These are phyloP conservation scores for Colletes gigas DNA, from an alignment of 1,140 invertebrate genomes.

Conservation along the genomic window DNA sequence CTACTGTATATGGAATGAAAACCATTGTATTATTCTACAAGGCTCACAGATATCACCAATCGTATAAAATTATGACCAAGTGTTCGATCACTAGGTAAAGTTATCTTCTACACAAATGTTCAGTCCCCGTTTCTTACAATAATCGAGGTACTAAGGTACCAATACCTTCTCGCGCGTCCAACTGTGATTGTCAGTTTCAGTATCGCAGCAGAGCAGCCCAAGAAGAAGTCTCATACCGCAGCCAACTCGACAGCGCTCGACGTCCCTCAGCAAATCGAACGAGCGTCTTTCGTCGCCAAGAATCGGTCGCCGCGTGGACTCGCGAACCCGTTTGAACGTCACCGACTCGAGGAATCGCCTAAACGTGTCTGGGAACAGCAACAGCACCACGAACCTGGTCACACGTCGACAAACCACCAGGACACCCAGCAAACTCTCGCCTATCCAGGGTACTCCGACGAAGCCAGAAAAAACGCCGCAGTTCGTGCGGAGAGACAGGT, in stretches of 20 bases:
- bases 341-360: conserved; percentile 37
- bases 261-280: conserved; percentile 69
- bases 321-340: conserved; percentile 51
- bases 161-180: not conserved
- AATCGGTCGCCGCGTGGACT: conserved; percentile 58
- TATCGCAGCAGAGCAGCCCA: conserved; percentile 77
- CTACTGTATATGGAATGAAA: too few relatives aligned
- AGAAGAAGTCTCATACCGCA: conserved; percentile 77
- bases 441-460: conserved; percentile 75
- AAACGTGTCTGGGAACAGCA: conserved; percentile 45
- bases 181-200: conserved; percentile 66
- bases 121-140: too few relatives aligned
- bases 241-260: conserved; percentile 72
- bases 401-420: conserved; percentile 50
- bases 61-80: too few relatives aligned
- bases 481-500: conserved; percentile 8
- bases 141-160: too few relatives aligned
- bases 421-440: conserved; percentile 64
- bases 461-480: conserved; percentile 57
- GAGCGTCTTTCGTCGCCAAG: conserved; percentile 68
- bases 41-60: too few relatives aligned
- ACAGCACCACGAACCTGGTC: conserved; percentile 52
- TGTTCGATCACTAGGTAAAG: too few relatives aligned
- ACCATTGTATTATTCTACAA: too few relatives aligned
- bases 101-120: too few relatives aligned